Evolutionary conservation across 1,140 invertebrate species (phyloP), one percentile per base, ranked within the genome.

Genomic region (Hydropsyche tenuis): DNA sequence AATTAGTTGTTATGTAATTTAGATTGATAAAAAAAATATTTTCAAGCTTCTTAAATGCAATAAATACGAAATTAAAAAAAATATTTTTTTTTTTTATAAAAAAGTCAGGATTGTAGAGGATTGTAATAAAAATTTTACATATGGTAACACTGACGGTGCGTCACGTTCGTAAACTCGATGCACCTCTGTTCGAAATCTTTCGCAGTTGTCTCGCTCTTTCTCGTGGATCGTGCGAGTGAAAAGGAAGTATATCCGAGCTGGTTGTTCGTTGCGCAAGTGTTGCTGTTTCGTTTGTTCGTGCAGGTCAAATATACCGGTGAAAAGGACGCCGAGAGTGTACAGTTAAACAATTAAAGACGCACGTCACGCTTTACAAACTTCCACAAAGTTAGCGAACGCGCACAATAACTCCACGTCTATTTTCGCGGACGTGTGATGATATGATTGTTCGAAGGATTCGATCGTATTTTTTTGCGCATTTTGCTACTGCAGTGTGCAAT

Each of bases 291-390:
- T 25, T 60, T 14, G 20, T 1, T 1, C 56, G 5, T 11, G 22
- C 7, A n/a, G 22, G 23, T 23, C 22, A 2, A 4, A 1, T 11
- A 37, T 9, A 37, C 30, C 5, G 56, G 20, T 9, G 56, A 60
- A 20, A 60, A 60, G 56, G 56, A 60, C 23, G 14, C 56, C 11
- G 11, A 25, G 9, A 25, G 30, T 48, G 7, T 60, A 60, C 56
- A 60, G 56, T 60, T 60, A 60, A 60, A 60, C 56, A 60, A 60
- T 60, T 60, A 60, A 60, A 60, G 56, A 60, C 51, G 22, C 56
- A 25, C 23, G 56, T 60, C 56, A 60, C 56, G 56, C 56, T 60
- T 60, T 60, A 60, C 56, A 60, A 60, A 60, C 56, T 60, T 60
- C 56, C 22, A 60, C 22, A 25, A 60, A 60, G 56, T 60, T 60